Base-by-base conservation (phyloP, 2,113 vertebrate genomes). In the Copsychus sechellarum region DNA sequence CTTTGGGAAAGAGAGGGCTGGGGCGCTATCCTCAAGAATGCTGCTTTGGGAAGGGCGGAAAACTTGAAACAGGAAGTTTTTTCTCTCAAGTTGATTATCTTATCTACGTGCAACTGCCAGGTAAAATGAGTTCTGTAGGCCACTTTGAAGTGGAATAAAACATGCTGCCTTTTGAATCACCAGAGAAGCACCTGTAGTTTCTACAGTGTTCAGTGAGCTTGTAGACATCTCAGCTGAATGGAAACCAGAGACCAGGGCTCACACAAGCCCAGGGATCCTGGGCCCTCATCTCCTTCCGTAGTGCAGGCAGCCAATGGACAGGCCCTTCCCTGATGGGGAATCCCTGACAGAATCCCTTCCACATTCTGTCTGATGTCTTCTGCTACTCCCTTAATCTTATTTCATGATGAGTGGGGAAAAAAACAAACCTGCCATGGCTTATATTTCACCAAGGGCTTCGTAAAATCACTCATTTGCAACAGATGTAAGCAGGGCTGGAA, bases 61-160 rank as follows among this genome's bases (percentile, higher is more conserved):
- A 81, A 29, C 19, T 51, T 4, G 3, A 3, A 4, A 28, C 0
- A 0, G 3, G 14, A 64, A 56, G 17, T 6, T 51, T 34, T 45
- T 77, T 53, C 31, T 54, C 53, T 48, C 48, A n/a, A 12, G 79
- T 54, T 66, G 61, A 45, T 45, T 56, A 70, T 51, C 33, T 69
- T 73, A 42, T 43, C 36, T 56, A 14, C 5, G 4, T 4, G 2
- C 38, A 79, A 19, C 26, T 82, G 43, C 8, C 57, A 81, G 8
- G 29, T 64, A 57, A 76, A 54, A 88, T 48, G 14, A 65, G 48
- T 53, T 61, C 36, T 76, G 43, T 36, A 43, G 48, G 29, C 36
- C 28, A 11, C n/a, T 90, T 80, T n/a, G 31, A 54, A 79, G 48
- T 19, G n/a, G 25, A 93, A 40, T 71, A 65, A 93, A 77, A 66